phyloP scores from a whole-genome alignment of 2,888 invertebrate species.

The Pammene fasciana region DNA sequence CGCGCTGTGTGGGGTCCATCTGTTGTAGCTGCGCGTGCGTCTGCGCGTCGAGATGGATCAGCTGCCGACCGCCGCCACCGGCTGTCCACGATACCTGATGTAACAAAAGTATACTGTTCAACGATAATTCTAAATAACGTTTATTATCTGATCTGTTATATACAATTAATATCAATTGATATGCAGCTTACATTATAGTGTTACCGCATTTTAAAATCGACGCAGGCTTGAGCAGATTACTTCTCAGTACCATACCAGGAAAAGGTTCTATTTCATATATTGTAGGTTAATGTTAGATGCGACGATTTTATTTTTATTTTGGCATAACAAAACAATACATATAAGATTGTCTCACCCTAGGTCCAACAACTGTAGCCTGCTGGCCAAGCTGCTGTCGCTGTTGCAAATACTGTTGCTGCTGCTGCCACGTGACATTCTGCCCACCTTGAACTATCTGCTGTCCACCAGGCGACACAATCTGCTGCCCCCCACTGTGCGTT shows the following conservation, averaged over 20 bases:
- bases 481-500: constrained; percentile 77
- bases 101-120: no score
- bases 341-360: constrained; percentile 70
- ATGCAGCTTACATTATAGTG: no score
- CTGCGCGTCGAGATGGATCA: constrained; percentile 92
- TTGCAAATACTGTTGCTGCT: constrained; percentile 75
- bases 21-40: constrained; percentile 93
- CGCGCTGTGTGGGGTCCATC: constrained; percentile 90
- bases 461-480: constrained; percentile 76
- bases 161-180: no score
- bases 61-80: constrained; percentile 83
- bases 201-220: no score
- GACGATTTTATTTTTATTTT: no score
- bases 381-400: constrained; percentile 81
- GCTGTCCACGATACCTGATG: constrained; percentile 78
- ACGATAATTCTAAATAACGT: no score
- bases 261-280: no score
- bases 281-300: no score
- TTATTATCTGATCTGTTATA: no score
- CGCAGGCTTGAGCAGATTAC: no score
- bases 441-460: constrained; percentile 76
- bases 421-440: constrained; percentile 78
- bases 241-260: no score
- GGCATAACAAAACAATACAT: no score
- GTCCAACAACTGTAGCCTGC: constrained; percentile 74